These are phyloP conservation scores for Machimus atricapillus DNA, from an alignment of 2,888 invertebrate species.

Conservation along the genomic window DNA sequence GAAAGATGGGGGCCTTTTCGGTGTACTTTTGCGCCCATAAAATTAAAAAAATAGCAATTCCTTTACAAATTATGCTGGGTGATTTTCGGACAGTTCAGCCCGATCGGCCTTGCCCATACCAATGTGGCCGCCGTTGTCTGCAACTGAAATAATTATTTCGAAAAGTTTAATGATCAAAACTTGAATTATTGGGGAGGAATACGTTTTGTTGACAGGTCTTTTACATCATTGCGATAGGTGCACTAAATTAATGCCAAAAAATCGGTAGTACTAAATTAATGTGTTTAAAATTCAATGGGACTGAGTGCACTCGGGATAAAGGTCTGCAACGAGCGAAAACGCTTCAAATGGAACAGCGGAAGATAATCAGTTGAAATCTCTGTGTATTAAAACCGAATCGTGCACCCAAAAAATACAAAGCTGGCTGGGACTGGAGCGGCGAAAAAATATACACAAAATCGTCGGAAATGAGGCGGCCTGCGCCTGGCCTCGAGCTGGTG, in stretches of 20 bases:
- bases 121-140: background rate
- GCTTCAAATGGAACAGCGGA: constrained; percentile 20
- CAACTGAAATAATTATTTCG: background rate
- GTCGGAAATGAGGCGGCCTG: constrained; percentile 9
- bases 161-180: background rate
- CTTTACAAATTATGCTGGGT: background rate
- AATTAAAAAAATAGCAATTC: background rate
- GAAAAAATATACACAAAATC: background rate
- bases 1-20: background rate
- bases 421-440: background rate
- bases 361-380: constrained; percentile 28
- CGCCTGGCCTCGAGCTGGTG: background rate
- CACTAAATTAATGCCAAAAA: background rate
- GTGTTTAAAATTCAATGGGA: constrained; percentile 14
- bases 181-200: background rate
- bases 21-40: background rate
- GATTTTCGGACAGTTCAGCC: background rate
- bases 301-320: background rate
- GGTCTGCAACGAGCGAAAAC: background rate
- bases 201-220: background rate
- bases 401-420: constrained; percentile 10
- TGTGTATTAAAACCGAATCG: background rate
- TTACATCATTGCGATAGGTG: background rate
- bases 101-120: background rate
- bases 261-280: constrained; percentile 3